These are phyloP conservation scores for Limnephilus lunatus DNA, from an alignment of 2,888 invertebrate species.

Conservation along the genomic window DNA sequence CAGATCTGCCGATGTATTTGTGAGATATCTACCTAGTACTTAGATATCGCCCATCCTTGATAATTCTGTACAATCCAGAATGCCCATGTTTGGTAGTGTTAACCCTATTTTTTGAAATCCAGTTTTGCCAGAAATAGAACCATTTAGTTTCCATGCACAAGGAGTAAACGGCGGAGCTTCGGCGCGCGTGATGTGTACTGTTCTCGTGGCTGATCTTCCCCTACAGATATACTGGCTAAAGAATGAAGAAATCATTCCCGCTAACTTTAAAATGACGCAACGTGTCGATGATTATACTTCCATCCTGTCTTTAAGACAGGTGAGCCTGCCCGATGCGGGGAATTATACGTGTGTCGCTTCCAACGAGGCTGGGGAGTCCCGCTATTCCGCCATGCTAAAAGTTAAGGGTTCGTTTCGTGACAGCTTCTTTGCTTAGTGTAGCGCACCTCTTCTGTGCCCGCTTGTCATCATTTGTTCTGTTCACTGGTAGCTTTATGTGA, in stretches of 20 bases:
- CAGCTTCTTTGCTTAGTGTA: conserved; percentile 58
- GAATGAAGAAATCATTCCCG: conserved; percentile 70
- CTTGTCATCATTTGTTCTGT: conserved; percentile 38
- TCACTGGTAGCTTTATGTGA: conserved; percentile 50
- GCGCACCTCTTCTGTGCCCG: conserved; percentile 48
- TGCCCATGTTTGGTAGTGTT: conserved; percentile 40
- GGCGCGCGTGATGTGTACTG: conserved; percentile 80
- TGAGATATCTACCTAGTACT: conserved; percentile 15
- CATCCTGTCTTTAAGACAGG: conserved; percentile 73
- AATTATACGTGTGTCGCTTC: conserved; percentile 78
- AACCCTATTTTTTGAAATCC: conserved; percentile 59
- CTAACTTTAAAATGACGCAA: conserved; percentile 67
- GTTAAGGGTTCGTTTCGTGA: conserved; percentile 78
- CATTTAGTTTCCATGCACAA: conserved; percentile 75
- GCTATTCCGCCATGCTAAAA: conserved; percentile 75
- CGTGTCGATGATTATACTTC: conserved; percentile 75
- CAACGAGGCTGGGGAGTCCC: conserved; percentile 78
- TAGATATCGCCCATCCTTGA: conserved; percentile 18
- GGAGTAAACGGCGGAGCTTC: conserved; percentile 76
- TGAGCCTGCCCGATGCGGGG: conserved; percentile 74
- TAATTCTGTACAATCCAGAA: conserved; percentile 12
- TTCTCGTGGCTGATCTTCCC: conserved; percentile 88
- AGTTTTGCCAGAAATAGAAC: conserved; percentile 77
- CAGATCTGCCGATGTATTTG: not conserved
- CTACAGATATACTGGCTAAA: conserved; percentile 84